These are phyloP conservation scores for Jaculus jaculus DNA, from an alignment of 2,113 vertebrate species.

Conservation along the genomic window DNA sequence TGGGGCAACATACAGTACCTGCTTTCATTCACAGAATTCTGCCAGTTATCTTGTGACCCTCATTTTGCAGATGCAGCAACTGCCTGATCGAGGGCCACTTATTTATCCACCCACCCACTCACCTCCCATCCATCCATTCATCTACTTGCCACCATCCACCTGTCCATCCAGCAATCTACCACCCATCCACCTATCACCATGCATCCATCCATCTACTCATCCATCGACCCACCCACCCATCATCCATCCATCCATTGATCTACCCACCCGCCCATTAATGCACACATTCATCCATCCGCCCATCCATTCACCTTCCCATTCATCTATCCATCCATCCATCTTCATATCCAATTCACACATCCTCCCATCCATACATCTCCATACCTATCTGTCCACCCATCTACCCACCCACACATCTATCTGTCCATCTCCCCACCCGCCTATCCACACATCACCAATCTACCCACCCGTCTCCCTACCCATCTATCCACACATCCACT, in stretches of 20 bases:
- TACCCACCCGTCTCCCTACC: background rate
- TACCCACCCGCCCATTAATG: background rate
- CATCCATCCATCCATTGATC: background rate
- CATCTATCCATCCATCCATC: background rate
- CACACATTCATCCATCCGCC: background rate
- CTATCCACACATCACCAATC: background rate
- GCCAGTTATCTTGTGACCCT: too few relatives aligned
- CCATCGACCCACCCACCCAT: background rate
- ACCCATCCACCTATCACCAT: background rate
- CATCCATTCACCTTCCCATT: background rate
- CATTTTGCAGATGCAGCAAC: background rate
- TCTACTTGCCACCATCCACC: background rate
- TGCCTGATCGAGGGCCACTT: background rate
- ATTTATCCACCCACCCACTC: background rate
- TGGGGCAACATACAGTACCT: accelerated
- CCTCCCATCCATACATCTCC: background rate
- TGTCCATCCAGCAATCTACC: background rate
- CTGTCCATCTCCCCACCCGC: background rate
- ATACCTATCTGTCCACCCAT: too few relatives aligned
- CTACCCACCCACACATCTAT: background rate
- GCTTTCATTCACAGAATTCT: accelerated
- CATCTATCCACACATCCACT: background rate
- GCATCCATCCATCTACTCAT: background rate
- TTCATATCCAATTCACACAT: background rate
- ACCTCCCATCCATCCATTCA: background rate